Conservation (phyloP, 2,888 invertebrate genomes). For the Antheraea assamensis region DNA sequence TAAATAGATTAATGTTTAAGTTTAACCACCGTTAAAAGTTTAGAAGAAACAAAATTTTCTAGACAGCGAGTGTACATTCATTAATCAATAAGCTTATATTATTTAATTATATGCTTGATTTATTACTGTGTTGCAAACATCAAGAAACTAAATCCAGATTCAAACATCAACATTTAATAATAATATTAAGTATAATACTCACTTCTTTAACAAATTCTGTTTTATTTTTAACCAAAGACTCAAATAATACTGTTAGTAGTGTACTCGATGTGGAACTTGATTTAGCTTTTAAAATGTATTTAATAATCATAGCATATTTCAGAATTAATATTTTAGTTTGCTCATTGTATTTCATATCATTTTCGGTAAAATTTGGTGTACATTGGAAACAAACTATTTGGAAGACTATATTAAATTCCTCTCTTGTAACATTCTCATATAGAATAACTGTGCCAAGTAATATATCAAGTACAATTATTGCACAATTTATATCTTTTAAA, state of each 20-base stretch:
- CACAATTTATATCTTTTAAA: constrained; percentile 37
- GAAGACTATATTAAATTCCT: constrained; percentile 43
- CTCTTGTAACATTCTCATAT: constrained; percentile 35
- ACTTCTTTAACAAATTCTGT: constrained; percentile 37
- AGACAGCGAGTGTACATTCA: too few relatives aligned
- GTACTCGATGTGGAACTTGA: constrained; percentile 49
- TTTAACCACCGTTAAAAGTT: too few relatives aligned
- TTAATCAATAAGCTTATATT: too few relatives aligned
- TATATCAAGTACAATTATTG: constrained; percentile 48
- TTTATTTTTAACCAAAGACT: constrained; percentile 48
- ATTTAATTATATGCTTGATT: neutral
- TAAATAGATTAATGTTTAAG: too few relatives aligned
- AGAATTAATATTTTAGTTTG: constrained; percentile 45
- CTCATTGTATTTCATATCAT: constrained; percentile 39
- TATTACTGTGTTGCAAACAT: neutral
- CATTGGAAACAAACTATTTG: constrained; percentile 56
- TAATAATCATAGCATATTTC: constrained; percentile 51
- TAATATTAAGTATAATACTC: constrained; percentile 21
- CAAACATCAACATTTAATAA: neutral
- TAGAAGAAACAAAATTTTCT: too few relatives aligned
- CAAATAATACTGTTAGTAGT: constrained; percentile 42
- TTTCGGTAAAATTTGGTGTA: constrained; percentile 42
- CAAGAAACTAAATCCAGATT: neutral
- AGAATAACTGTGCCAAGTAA: constrained; percentile 47
- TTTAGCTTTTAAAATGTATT: constrained; percentile 43